Conservation (phyloP, 2,113 vertebrate species). For the Anhinga anhinga region DNA sequence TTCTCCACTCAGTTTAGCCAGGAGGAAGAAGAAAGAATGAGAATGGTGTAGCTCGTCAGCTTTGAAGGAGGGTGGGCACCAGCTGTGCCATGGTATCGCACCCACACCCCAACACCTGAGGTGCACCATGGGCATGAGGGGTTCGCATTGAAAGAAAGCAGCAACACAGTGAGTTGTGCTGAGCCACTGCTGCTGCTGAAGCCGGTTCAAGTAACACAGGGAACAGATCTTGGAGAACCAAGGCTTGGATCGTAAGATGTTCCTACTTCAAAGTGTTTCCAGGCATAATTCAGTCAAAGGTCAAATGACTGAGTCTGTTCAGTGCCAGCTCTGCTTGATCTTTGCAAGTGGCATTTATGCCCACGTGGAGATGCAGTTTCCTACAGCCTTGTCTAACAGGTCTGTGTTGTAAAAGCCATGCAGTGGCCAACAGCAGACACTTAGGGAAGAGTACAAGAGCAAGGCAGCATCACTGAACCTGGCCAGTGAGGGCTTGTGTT, state of each 20-base stretch:
- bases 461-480: neutral
- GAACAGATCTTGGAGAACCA: accelerated
- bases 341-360: accelerated
- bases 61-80: neutral
- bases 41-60: no score
- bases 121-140: no score
- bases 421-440: no score
- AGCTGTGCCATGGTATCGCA: neutral
- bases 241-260: neutral
- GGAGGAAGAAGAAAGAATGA: no score
- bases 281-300: neutral
- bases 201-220: accelerated
- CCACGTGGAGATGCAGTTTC: accelerated
- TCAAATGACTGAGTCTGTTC: accelerated
- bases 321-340: neutral
- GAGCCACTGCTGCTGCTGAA: neutral
- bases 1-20: no score
- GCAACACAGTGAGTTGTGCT: accelerated
- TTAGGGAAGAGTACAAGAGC: neutral
- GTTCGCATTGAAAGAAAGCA: accelerated
- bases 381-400: neutral
- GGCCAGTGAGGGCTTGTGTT: neutral
- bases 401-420: neutral
- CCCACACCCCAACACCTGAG: no score
- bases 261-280: neutral